Percentiles rank a stretch among this genome's conserved stretches.
Conservation (phyloP, 2,888 invertebrate genomes). For the Drosophila incognita region DNA sequence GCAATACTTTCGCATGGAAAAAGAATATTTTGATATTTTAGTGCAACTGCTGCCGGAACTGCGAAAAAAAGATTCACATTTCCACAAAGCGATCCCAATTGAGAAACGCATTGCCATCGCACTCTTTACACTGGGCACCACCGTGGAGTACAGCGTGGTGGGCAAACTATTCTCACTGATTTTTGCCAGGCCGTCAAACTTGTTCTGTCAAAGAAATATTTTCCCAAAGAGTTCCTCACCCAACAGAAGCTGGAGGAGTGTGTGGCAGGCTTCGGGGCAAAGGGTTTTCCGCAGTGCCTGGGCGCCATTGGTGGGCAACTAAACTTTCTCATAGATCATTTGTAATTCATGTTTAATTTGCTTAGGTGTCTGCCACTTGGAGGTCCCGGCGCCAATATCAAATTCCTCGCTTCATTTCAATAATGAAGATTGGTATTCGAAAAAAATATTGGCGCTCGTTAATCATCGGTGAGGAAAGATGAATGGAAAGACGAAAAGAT, state of each 20-base stretch:
- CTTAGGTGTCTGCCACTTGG: neutral
- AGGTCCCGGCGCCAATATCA: neutral
- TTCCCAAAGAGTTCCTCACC: conserved; percentile 9
- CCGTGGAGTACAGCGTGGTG: neutral
- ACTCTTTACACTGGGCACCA: conserved; percentile 5
- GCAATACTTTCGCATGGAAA: conserved; percentile 4
- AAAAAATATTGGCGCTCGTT: conserved; percentile 9
- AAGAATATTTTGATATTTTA: neutral
- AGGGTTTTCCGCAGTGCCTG: conserved; percentile 12
- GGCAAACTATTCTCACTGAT: neutral
- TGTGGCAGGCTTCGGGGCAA: neutral
- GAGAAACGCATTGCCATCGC: conserved; percentile 17
- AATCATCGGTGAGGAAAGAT: conserved; percentile 5
- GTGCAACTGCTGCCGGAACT: neutral
- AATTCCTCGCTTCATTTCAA: neutral
- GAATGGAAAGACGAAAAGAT: neutral
- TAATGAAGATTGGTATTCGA: neutral
- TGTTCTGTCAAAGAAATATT: neutral
- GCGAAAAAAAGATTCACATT: neutral
- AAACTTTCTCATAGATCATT: neutral
- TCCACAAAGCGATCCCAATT: neutral
- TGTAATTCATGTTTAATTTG: neutral
- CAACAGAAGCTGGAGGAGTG: neutral
- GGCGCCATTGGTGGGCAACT: conserved; percentile 7
- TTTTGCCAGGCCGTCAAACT: conserved; percentile 9